Evolutionary conservation across 2,888 invertebrate genomes (phyloP).

Genomic region (Rotaria magnacalcarata): DNA sequence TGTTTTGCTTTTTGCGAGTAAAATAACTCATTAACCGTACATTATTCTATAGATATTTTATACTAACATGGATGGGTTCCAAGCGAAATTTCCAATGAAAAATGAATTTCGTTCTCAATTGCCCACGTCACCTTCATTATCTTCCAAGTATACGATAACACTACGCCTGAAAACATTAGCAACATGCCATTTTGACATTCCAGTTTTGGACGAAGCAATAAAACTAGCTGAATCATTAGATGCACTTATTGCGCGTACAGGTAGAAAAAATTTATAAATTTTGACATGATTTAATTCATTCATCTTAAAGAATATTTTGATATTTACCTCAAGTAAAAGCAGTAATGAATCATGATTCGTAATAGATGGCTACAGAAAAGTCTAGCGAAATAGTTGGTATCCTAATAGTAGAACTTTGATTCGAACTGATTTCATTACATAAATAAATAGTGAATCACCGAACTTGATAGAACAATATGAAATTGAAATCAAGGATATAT

Average conservation of each 20-base stretch:
- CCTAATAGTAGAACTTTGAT: too few species aligned
- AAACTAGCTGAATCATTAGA: slow-evolving; percentile 29
- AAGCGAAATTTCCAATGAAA: background rate
- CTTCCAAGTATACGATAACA: background rate
- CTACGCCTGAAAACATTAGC: background rate
- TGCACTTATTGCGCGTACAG: background rate
- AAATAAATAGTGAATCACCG: too few species aligned
- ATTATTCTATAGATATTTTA: slow-evolving; percentile 10
- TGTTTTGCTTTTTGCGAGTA: background rate
- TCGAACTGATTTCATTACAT: too few species aligned
- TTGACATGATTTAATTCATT: too few species aligned
- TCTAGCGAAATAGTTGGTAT: too few species aligned
- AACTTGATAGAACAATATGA: too few species aligned
- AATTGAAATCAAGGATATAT: too few species aligned
- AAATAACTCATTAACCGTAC: background rate
- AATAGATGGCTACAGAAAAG: too few species aligned
- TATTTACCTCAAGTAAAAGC: too few species aligned
- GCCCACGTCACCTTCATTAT: background rate
- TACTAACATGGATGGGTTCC: slow-evolving; percentile 20
- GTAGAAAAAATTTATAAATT: background rate
- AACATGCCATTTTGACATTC: background rate
- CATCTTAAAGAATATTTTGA: too few species aligned
- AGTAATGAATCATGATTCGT: too few species aligned
- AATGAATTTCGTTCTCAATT: background rate
- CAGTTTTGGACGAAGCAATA: slow-evolving; percentile 6